Evolutionary conservation across 2,888 invertebrate species (phyloP), one percentile per base, ranked within the genome.

Genomic region (Mythimna lalbum): DNA sequence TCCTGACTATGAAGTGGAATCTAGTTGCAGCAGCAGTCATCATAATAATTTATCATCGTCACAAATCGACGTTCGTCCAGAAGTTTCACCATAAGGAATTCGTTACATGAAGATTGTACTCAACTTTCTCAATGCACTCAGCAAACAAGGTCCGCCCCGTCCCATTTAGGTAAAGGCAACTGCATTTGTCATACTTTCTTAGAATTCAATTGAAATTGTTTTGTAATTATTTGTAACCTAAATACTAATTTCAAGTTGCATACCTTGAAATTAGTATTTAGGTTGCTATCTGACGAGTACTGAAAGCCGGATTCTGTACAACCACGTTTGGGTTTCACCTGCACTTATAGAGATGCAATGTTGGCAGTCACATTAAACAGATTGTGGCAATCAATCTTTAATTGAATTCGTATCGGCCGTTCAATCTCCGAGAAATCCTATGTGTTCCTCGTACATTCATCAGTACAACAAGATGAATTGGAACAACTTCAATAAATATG

Each of bases 331-430:
- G 69, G 53, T 59, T 36, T 27, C 74, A 82, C 76, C 76, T 85
- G 89, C 87, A 87, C 62, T 60, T 74, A 69, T 80, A 59, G 47
- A 65, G 60, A 63, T 63, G 73, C 80, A 73, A 81, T 80, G 83
- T 82, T 78, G 69, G 85, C 81, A 78, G 78, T 73, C 80, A 84
- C 81, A 80, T 83, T 73, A 87, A 89, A 87, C 84, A 88, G 89
- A 91, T 89, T 86, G 86, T 81, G 74, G 91, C 88, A 88, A 93
- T 93, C 91, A 93, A 93, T 93, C 93, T 93, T 92, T 92, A 90
- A 93, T 93, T 92, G 91, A 92, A 91, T 89, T 88, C 88, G 87
- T 90, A 90, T 91, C 89, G 87, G 85, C 86, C 88, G 86, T 88
- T 92, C 90, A 86, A 90, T 89, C 89, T 88, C 81, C 76, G 74